Base-by-base conservation (phyloP, 2,888 invertebrate species). In the Mimumesa dahlbomi region DNA sequence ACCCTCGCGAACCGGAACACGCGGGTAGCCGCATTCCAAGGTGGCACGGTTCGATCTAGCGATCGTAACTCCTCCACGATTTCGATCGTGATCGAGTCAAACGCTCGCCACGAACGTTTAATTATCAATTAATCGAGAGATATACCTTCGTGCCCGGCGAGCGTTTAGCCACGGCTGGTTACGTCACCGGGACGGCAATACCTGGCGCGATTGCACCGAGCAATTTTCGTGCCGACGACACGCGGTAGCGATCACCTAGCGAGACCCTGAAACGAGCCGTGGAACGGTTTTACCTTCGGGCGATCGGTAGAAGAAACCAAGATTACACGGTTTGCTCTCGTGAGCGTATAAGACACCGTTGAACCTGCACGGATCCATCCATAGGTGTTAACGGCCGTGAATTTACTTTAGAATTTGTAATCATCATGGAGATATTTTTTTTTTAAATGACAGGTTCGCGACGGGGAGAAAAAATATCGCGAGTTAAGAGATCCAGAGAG, bases 271-370 rank as follows among this genome's bases (percentile, higher is more conserved):
- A 53, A 69, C 54, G 54, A 50, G 46, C 21, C 19, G 22, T 22
- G 25, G 42, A 63, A 56, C 49, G 54, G 49, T 52, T 48, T 45
- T 50, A 73, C 69, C 71, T 34, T 61, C 70, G 77, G n/a, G 72
- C 78, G 67, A 78, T 80, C 66, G 70, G 65, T 73, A 72, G 75
- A 76, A 75, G 73, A 78, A 82, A 84, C 78, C 79, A 72, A 79
- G 77, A 84, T 82, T 84, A 75, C 81, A 82, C 79, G 78, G 78
- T 79, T 82, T 81, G 71, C 63, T 71, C 56, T 49, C 58, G 68
- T 40, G 54, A 72, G 38, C 45, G 56, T 42, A n/a, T n/a, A n/a
- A n/a, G n/a, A n/a, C n/a, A n/a, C n/a, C n/a, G n/a, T n/a, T n/a
- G n/a, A n/a, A n/a, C n/a, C n/a, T n/a, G n/a, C n/a, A n/a, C n/a